A percentile compares a stretch with the other conserved stretches of the same genome.
These are phyloP conservation scores for Peromyscus attwateri DNA, from an alignment of 2,797 vertebrate species.

Conservation along the genomic window DNA sequence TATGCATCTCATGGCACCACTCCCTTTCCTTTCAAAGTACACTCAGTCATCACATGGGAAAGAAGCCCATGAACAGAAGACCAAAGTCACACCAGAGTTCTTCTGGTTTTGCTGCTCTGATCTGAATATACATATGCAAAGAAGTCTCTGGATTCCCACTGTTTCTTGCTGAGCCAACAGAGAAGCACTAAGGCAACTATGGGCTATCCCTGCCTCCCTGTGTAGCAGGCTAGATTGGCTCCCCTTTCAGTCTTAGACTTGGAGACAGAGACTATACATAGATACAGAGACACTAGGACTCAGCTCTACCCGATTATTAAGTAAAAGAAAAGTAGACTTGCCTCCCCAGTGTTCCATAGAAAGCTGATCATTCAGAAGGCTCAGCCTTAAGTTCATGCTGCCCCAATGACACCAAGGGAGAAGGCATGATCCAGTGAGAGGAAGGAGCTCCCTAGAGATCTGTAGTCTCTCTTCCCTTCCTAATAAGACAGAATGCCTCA, in stretches of 20 bases:
- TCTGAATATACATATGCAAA: not conserved
- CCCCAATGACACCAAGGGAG: not conserved
- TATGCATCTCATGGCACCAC: rapidly evolving
- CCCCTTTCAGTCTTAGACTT: not conserved
- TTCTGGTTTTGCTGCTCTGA: not conserved
- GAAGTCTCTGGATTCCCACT: no score
- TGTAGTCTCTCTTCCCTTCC: not conserved
- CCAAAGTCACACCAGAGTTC: not conserved
- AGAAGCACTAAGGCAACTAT: not conserved
- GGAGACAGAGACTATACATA: not conserved
- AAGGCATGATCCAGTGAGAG: not conserved
- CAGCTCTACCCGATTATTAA: not conserved
- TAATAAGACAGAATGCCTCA: not conserved
- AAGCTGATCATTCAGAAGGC: not conserved
- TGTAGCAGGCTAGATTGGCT: no score
- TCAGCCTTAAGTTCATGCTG: not conserved
- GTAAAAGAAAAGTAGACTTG: not conserved
- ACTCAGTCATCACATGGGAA: not conserved
- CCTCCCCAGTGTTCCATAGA: not conserved
- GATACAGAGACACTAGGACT: not conserved
- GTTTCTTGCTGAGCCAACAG: rapidly evolving
- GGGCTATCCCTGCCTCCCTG: not conserved
- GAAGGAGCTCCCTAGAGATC: not conserved
- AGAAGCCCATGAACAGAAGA: not conserved
- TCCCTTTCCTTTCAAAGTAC: not conserved